A percentile compares a stretch with the other conserved stretches of the same genome.
phyloP scores from a whole-genome alignment of 30 jellyfish, hydroid and myxozoan genomes.

The Hydra vulgaris region DNA sequence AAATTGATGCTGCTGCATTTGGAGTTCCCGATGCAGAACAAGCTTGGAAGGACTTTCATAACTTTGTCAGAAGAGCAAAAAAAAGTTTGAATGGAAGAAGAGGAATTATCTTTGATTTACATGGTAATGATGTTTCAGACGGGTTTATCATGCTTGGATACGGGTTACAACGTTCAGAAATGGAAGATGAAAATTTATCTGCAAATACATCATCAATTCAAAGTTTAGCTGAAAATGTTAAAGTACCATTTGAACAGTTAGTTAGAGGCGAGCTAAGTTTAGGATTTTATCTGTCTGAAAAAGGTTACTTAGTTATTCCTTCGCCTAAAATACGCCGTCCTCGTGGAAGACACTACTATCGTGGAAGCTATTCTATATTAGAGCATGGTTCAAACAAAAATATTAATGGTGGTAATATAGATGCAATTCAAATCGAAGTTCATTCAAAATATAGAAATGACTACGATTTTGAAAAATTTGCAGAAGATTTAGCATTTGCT shows the following conservation, averaged over 20 bases:
- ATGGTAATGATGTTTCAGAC: neutral
- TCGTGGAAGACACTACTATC: conserved; percentile 3
- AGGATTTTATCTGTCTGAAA: neutral
- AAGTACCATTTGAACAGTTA: conserved; percentile 1
- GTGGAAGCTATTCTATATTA: neutral
- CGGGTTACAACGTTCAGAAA: conserved; percentile 3
- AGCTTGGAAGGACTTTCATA: conserved; percentile 29
- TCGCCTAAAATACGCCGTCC: conserved; percentile 17
- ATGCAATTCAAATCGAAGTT: conserved; percentile 15
- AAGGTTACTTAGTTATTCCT: conserved; percentile 2
- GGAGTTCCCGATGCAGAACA: conserved; percentile 14
- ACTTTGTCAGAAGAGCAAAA: conserved; percentile 13
- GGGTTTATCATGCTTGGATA: conserved; percentile 9
- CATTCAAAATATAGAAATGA: neutral
- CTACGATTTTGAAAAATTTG: neutral
- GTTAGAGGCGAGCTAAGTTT: neutral
- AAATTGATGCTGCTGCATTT: conserved; percentile 8
- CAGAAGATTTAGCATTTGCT: neutral
- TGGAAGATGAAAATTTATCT: neutral
- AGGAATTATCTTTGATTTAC: conserved; percentile 19
- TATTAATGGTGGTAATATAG: conserved; percentile 16
- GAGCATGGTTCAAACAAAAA: conserved; percentile 11
- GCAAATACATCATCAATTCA: neutral
- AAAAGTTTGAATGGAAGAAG: conserved; percentile 2
- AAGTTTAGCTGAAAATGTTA: neutral